Evolutionary conservation across 2,888 invertebrate genomes (phyloP), one percentile per base, ranked within the genome.

Genomic region (Heteropelma amictum): DNA sequence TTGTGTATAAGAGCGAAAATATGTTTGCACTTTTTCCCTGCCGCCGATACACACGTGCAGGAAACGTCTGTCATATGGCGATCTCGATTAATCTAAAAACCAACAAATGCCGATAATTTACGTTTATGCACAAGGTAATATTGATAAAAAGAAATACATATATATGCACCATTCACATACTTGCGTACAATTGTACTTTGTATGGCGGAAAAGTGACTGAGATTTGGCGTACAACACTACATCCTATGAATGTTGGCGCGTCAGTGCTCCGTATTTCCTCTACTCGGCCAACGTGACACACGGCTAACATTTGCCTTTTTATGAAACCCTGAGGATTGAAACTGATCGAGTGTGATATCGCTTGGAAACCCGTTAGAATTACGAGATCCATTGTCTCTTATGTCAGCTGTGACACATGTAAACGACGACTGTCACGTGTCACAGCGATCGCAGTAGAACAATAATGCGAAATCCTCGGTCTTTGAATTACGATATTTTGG

Each of bases 151-250:
- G n/a, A n/a, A n/a, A n/a, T n/a, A n/a, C n/a, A n/a, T n/a, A n/a
- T n/a, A n/a, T n/a, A n/a, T n/a, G n/a, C n/a, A n/a, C n/a, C n/a
- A n/a, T n/a, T n/a, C n/a, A n/a, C n/a, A n/a, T 35, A 33, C 23
- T 56, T 35, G 35, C 56, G 8, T 67, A 10, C n/a, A 67, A 56
- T 47, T 67, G 45, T 14, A 67, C 56, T 26, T 67, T 54, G 17
- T 47, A 67, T 23, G 67, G 54, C 54, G 54, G 23, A 12, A 26
- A 14, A 35, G 12, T 47, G 5, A 67, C 67, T 10, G 14, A 33
- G n/a, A 56, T 67, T 23, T 54, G 56, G 6, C 17, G 45, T 1
- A 67, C 47, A 10, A 54, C 56, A 42, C 30, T 67, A 2, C 56
- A 38, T 17, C 56, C 26, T 56, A 67, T 65, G 2, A 30, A 7